Conservation (phyloP, 2,113 vertebrate species). For the Scomber japonicus region DNA sequence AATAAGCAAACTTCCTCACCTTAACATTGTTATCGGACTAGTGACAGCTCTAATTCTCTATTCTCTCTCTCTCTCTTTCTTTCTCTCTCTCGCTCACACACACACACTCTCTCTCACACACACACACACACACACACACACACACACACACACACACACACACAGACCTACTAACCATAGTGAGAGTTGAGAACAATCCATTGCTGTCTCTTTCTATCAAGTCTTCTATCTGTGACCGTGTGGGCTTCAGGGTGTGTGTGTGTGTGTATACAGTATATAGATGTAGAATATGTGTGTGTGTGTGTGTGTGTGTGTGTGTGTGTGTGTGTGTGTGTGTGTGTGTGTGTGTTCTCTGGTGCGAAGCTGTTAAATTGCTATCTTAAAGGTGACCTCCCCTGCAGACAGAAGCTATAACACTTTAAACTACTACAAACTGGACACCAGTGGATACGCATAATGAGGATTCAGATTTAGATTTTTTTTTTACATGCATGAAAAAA, state of each 20-base stretch:
- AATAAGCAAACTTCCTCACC: constrained; percentile 36
- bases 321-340: constrained; percentile 12
- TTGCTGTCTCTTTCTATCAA: constrained; percentile 69
- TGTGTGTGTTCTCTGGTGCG: constrained; percentile 3
- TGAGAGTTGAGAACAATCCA: constrained; percentile 65
- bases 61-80: constrained; percentile 5
- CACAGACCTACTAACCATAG: constrained; percentile 19
- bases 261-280: constrained; percentile 15
- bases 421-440: constrained; percentile 43
- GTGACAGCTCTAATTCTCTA: constrained; percentile 55
- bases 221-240: constrained; percentile 42
- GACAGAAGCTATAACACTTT: constrained; percentile 48
- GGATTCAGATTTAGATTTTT: too few relatives aligned
- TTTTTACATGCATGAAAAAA: too few relatives aligned
- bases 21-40: constrained; percentile 59
- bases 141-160: constrained; percentile 28
- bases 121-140: neutral
- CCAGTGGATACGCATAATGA: neutral
- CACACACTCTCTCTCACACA: constrained; percentile 18
- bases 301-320: constrained; percentile 9
- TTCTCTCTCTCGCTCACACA: neutral
- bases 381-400: constrained; percentile 65
- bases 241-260: neutral
- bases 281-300: constrained; percentile 19
- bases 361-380: constrained; percentile 60